These are phyloP conservation scores for Lethenteron reissneri DNA, from an alignment of 2,113 vertebrate genomes.

Conservation along the genomic window DNA sequence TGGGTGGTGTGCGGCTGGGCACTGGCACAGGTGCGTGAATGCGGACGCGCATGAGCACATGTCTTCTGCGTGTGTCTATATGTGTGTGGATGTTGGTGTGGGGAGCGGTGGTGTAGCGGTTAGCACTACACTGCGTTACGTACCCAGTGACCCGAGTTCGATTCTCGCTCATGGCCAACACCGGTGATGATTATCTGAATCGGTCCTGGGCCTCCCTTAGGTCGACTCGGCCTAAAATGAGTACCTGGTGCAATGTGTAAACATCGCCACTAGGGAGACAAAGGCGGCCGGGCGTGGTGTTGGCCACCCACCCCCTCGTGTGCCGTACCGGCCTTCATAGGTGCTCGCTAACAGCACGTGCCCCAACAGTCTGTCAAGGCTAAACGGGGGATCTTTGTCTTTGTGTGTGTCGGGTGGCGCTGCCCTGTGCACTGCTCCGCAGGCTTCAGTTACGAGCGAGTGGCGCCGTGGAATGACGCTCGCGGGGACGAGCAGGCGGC, in stretches of 20 bases:
- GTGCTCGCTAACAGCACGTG: not conserved
- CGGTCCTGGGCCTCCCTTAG: no score
- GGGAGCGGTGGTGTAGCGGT: not conserved
- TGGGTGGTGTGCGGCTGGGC: conserved; percentile 65
- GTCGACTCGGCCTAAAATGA: no score
- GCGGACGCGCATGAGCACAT: not conserved
- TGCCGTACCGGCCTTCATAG: not conserved
- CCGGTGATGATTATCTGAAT: no score
- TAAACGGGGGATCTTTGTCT: not conserved
- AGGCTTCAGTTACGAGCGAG: not conserved
- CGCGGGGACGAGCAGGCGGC: not conserved
- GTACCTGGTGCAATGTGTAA: not conserved
- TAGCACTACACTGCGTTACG: not conserved
- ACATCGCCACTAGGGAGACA: not conserved
- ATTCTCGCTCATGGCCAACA: not conserved
- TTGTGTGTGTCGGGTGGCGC: not conserved
- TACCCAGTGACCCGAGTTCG: not conserved
- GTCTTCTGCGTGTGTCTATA: not conserved
- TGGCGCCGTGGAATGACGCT: conserved; percentile 1
- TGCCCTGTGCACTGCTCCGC: not conserved
- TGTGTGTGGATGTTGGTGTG: not conserved
- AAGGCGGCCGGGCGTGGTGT: not conserved
- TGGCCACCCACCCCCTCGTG: not conserved
- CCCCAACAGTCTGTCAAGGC: not conserved
- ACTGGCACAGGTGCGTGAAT: conserved; percentile 47